Percentiles rank a stretch among this genome's conserved stretches.
These are phyloP conservation scores for Alosa sapidissima DNA, from an alignment of 2,797 vertebrate species.

Conservation along the genomic window DNA sequence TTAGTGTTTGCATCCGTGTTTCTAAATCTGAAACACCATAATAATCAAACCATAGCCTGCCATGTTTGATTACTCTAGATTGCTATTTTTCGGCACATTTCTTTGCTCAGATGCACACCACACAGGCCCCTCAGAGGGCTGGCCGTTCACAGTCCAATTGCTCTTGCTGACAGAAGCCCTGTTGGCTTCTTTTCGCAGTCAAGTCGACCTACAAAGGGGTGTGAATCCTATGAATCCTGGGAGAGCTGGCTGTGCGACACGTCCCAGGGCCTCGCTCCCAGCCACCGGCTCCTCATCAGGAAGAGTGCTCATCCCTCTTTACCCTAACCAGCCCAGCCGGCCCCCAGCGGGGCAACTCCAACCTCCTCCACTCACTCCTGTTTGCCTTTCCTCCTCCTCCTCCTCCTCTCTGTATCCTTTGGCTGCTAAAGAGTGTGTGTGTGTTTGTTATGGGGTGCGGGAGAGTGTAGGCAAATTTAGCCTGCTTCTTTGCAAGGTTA, in stretches of 20 bases:
- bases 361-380: conserved; percentile 28
- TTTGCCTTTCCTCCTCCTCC: background rate
- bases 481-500: background rate
- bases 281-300: conserved; percentile 46
- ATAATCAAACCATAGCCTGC: conserved; percentile 1
- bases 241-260: conserved; percentile 39
- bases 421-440: background rate
- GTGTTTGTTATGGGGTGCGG: background rate
- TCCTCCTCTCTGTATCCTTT: background rate
- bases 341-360: conserved; percentile 36
- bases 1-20: background rate
- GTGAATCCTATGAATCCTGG: conserved; percentile 33
- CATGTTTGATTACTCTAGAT: background rate
- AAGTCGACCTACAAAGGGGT: conserved; percentile 36
- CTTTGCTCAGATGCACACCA: background rate
- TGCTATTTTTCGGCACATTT: background rate
- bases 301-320: conserved; percentile 42
- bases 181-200: conserved; percentile 11
- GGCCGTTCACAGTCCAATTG: background rate
- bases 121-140: background rate
- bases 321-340: conserved; percentile 39
- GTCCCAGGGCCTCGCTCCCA: conserved; percentile 44
- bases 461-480: background rate
- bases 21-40: background rate
- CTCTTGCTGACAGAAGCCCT: conserved; percentile 61